phyloP scores from a whole-genome alignment of 1,140 invertebrate genomes.

The Ceratina calcarata region DNA sequence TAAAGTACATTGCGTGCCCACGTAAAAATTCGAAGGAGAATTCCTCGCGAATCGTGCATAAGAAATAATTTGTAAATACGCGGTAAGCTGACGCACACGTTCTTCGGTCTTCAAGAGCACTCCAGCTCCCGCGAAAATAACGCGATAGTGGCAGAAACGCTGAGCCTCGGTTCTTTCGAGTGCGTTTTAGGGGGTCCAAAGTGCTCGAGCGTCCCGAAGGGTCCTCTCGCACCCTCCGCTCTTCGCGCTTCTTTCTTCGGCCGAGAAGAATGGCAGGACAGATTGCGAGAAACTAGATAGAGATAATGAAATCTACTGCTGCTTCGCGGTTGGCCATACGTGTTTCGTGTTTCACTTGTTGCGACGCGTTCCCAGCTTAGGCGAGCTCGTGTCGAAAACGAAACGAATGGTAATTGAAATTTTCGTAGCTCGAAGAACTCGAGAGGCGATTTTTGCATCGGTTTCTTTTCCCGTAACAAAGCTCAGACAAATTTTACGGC shows the following conservation, averaged over 20 bases:
- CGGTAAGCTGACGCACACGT: constrained; percentile 42
- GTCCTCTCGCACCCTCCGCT: constrained; percentile 34
- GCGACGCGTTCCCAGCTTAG: not conserved
- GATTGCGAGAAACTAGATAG: not conserved
- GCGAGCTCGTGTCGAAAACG: no score
- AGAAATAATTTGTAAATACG: not conserved
- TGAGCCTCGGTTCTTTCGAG: constrained; percentile 56
- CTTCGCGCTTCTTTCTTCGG: constrained; percentile 7
- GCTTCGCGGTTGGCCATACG: not conserved
- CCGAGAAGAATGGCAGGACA: constrained; percentile 4
- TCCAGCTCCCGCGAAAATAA: constrained; percentile 55
- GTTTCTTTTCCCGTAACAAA: constrained; percentile 15
- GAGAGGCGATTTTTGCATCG: no score
- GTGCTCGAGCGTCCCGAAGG: constrained; percentile 53
- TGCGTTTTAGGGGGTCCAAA: constrained; percentile 53
- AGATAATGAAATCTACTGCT: constrained; percentile 47
- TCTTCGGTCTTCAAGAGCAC: constrained; percentile 38
- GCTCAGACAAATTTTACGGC: constrained; percentile 41
- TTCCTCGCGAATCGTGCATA: not conserved
- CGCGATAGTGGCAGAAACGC: constrained; percentile 54
- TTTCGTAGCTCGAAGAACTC: no score
- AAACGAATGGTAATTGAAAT: no score
- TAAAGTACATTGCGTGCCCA: no score
- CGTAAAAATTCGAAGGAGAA: no score
- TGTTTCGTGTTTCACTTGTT: not conserved